These are phyloP conservation scores for Halictus rubicundus DNA, from an alignment of 1,140 invertebrate genomes.

Conservation along the genomic window DNA sequence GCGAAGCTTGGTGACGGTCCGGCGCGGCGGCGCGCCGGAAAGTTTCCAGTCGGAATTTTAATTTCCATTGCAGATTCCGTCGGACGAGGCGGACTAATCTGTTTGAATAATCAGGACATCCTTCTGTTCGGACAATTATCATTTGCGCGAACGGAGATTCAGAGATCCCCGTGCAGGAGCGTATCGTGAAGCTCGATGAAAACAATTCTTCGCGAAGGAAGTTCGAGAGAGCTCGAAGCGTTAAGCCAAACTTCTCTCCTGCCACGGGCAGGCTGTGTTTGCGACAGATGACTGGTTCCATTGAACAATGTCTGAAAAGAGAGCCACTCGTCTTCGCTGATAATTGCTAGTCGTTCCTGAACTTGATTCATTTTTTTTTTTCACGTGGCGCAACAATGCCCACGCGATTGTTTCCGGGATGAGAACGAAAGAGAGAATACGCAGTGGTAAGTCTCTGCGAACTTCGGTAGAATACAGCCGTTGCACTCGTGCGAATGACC, in stretches of 20 bases:
- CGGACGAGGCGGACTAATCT: background rate
- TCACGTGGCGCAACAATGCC: too few relatives aligned
- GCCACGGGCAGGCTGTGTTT: background rate
- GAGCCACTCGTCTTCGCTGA: background rate
- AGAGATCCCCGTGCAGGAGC: too few relatives aligned
- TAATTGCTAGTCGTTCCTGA: background rate
- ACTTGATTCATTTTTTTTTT: background rate
- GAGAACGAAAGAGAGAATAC: too few relatives aligned
- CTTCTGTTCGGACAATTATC: background rate
- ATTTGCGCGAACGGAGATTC: too few relatives aligned
- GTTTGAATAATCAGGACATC: too few relatives aligned
- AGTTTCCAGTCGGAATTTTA: background rate
- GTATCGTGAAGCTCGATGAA: background rate
- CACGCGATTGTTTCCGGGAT: background rate
- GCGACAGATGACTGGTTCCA: background rate
- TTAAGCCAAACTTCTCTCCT: background rate
- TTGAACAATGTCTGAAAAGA: background rate
- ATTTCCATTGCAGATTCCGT: background rate
- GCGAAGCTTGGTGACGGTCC: background rate
- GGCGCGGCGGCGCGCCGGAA: too few relatives aligned
- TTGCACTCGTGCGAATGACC: too few relatives aligned
- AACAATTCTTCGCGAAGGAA: background rate
- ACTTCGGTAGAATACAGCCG: too few relatives aligned
- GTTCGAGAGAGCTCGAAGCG: background rate
- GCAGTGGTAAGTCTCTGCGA: too few relatives aligned